Conservation (phyloP, 2,113 vertebrate species). For the Pitta sordida region DNA sequence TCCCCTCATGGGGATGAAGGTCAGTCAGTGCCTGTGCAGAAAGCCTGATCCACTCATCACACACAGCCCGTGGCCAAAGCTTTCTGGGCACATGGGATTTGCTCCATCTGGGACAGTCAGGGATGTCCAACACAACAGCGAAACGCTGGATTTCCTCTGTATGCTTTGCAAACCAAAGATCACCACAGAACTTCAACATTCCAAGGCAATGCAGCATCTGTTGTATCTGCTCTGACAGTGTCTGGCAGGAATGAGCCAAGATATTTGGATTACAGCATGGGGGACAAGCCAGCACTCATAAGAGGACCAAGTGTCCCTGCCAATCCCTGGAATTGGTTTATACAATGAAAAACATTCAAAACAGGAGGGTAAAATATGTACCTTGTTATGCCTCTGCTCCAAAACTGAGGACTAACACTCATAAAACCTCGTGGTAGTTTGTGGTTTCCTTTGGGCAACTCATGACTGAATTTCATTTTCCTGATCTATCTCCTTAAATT, state of each 20-base stretch:
- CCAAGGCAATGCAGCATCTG: neutral
- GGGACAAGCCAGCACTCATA: neutral
- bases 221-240: neutral
- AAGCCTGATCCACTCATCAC: neutral
- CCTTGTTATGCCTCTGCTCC: neutral
- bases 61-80: neutral
- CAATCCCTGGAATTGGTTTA: neutral
- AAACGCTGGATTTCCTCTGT: neutral
- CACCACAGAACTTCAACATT: neutral
- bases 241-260: neutral
- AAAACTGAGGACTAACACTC: neutral
- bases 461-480: neutral
- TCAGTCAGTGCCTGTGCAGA: rapidly evolving
- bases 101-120: neutral
- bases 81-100: neutral
- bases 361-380: neutral
- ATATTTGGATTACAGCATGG: neutral
- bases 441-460: neutral
- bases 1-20: neutral
- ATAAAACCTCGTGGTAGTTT: neutral
- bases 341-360: neutral
- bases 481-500: neutral
- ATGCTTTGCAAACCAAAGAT: neutral
- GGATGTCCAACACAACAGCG: neutral
- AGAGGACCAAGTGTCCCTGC: rapidly evolving